Evolutionary conservation across 1,140 invertebrate species (phyloP), one percentile per base, ranked within the genome.

Genomic region (Hycleus cichorii): DNA sequence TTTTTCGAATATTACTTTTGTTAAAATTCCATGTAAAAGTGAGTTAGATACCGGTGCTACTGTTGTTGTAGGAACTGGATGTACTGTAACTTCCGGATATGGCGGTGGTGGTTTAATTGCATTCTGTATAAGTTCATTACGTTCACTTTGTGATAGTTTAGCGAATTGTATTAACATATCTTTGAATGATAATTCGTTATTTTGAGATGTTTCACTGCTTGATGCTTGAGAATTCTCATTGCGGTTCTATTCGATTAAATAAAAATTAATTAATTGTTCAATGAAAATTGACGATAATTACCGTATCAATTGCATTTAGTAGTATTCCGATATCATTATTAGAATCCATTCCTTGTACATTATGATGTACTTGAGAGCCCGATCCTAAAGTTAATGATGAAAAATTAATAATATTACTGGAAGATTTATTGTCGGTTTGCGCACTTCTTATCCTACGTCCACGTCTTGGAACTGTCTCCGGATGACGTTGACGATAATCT

Each of bases 161-260:
- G 86, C 85, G 68, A 88, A 87, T 67, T 88, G 85, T 3, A 88
- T 80, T n/a, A 89, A 76, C 12, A 89, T 85, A 63, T 89, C 87
- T 69, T 88, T 88, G 69, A 87, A 89, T 56, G 83, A 85, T 57
- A 80, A 63, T 57, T 42, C 47, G 42, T 45, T 18, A 2, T 24
- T 74, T 62, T 77, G 74, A 46, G 77, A 77, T n/a, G 78, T 78
- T 57, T 81, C 78, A 3, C 75, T 74, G 59, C 75, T 79, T 7
- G 78, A 79, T n/a, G 77, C 74, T 45, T 77, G 70, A 1, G 78
- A 78, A 49, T n/a, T 76, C 74, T 8, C 66, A 64, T 44, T 32
- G 0, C 57, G 65, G 44, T 47, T 63, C 59, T 59, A 47, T 18
- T 18, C 18, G 18, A 18, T 40, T 57, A 64, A 47, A 49, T 7